These are phyloP conservation scores for Pantherophis guttatus DNA, from an alignment of 2,113 vertebrate species.

Conservation along the genomic window DNA sequence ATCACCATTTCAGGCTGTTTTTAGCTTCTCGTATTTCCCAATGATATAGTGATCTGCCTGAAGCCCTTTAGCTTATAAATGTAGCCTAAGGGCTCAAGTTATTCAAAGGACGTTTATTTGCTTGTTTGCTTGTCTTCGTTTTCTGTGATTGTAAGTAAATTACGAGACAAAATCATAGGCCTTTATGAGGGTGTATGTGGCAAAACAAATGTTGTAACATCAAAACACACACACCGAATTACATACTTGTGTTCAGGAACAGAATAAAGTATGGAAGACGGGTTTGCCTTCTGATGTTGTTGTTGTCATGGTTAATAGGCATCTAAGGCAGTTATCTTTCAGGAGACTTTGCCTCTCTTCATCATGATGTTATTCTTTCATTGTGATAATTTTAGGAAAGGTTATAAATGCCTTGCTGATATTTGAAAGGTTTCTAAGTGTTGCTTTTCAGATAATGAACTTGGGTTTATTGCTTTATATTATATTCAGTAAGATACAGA, in stretches of 20 bases:
- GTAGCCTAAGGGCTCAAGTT: conserved; percentile 12
- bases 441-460: conserved; percentile 39
- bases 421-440: conserved; percentile 22
- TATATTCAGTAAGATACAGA: conserved; percentile 43
- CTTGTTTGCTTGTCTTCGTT: neutral
- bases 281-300: neutral
- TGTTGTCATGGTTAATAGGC: neutral
- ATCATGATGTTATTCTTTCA: neutral
- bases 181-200: neutral
- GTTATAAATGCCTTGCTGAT: conserved; percentile 16
- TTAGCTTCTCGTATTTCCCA: conserved; percentile 8
- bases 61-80: conserved; percentile 21
- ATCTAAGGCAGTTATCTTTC: neutral
- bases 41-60: conserved; percentile 24
- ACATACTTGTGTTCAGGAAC: neutral
- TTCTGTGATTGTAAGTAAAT: neutral
- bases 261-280: neutral
- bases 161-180: neutral
- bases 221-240: neutral
- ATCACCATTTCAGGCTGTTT: neutral
- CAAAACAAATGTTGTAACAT: neutral
- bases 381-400: neutral
- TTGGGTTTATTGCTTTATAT: conserved; percentile 45
- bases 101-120: neutral
- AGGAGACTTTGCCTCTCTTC: conserved; percentile 2